These are phyloP conservation scores for Protonemura montana DNA, from an alignment of 2,888 invertebrate genomes.

Conservation along the genomic window DNA sequence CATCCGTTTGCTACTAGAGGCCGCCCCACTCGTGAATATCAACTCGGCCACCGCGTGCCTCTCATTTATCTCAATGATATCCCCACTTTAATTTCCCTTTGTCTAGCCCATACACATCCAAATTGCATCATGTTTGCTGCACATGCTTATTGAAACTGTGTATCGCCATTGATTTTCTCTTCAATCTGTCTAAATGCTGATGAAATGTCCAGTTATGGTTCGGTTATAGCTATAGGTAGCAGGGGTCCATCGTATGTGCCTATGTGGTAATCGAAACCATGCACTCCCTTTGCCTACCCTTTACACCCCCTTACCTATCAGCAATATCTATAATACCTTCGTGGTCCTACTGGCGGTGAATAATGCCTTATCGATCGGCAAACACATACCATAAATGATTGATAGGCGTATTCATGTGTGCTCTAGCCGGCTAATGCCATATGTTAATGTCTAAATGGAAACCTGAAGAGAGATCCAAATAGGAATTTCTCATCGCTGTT, in stretches of 20 bases:
- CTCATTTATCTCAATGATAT: neutral
- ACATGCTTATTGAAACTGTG: neutral
- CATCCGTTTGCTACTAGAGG: neutral
- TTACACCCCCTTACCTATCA: neutral
- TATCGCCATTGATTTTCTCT: neutral
- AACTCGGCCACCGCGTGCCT: neutral
- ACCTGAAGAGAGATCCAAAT: neutral
- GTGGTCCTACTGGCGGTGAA: neutral
- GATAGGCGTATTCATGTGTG: constrained; percentile 19
- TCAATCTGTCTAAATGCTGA: neutral
- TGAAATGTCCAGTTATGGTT: neutral
- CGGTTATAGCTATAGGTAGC: no score
- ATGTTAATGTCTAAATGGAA: constrained; percentile 27
- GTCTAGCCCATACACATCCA: neutral
- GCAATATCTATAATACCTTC: neutral
- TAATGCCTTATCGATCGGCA: constrained; percentile 1
- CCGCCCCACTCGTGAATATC: neutral
- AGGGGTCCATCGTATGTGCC: neutral
- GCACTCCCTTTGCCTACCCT: neutral
- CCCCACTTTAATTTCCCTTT: neutral
- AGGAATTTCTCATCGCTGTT: neutral
- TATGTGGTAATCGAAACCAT: neutral
- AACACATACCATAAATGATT: constrained; percentile 8
- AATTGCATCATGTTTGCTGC: neutral
- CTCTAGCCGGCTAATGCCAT: neutral